Percentiles rank a stretch among this genome's conserved stretches.
These are phyloP conservation scores for Octomys mimax DNA, from an alignment of 2,797 vertebrate species.

Conservation along the genomic window DNA sequence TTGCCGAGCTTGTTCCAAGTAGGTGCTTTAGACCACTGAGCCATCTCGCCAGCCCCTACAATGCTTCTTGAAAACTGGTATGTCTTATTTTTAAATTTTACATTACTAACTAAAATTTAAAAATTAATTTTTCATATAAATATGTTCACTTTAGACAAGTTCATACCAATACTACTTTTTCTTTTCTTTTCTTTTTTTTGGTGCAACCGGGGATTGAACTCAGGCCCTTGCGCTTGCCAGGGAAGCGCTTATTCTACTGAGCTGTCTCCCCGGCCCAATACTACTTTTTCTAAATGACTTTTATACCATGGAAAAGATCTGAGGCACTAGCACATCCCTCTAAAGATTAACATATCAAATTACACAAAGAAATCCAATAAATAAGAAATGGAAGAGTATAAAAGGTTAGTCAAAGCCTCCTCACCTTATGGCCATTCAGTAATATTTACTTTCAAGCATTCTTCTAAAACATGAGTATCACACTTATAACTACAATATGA, in stretches of 20 bases:
- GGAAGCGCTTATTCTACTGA: too few relatives aligned
- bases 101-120: not conserved
- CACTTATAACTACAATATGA: constrained; percentile 21
- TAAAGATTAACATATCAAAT: not conserved
- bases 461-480: not conserved
- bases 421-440: not conserved
- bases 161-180: constrained; percentile 26
- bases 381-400: constrained; percentile 14
- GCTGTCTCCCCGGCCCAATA: not conserved
- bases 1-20: too few relatives aligned
- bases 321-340: not conserved
- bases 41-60: too few relatives aligned
- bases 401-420: not conserved
- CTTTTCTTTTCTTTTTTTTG: not conserved
- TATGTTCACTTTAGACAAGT: constrained; percentile 17
- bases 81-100: constrained; percentile 52
- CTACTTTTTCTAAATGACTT: constrained; percentile 52
- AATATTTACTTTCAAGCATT: constrained; percentile 29
- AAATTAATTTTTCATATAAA: constrained; percentile 29
- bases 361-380: not conserved
- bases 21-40: too few relatives aligned
- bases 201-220: too few relatives aligned
- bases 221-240: too few relatives aligned
- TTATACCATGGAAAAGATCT: constrained; percentile 6
- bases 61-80: constrained; percentile 17